phyloP scores from a whole-genome alignment of 1,140 invertebrate genomes.

The Bombus soroeensis region DNA sequence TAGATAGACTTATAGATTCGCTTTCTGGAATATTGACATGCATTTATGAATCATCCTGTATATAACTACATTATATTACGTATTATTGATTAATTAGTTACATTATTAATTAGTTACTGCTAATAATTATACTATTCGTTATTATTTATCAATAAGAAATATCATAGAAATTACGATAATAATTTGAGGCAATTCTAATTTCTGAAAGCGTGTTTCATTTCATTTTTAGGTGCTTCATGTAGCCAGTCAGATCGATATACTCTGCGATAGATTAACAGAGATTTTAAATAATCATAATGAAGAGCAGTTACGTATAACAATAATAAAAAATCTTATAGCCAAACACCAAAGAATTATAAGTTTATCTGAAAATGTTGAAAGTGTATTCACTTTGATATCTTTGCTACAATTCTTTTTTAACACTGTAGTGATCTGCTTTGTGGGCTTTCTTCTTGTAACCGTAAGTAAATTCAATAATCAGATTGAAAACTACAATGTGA shows the following conservation, averaged over 20 bases:
- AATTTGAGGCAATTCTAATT: not conserved
- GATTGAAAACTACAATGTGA: not conserved
- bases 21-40: too few species aligned
- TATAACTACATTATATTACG: not conserved
- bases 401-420: conserved; percentile 53
- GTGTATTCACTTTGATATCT: conserved; percentile 48
- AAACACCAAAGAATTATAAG: conserved; percentile 52
- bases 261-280: conserved; percentile 30
- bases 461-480: conserved; percentile 34
- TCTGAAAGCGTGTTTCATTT: not conserved
- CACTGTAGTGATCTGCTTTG: conserved; percentile 52
- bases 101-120: not conserved
- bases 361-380: conserved; percentile 41
- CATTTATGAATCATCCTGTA: not conserved
- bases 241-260: conserved; percentile 51
- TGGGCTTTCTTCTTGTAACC: conserved; percentile 46
- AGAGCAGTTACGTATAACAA: not conserved
- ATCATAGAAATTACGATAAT: not conserved
- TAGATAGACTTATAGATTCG: too few species aligned
- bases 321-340: conserved; percentile 37
- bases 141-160: not conserved
- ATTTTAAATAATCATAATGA: conserved; percentile 5
- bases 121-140: not conserved
- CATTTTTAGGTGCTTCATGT: conserved; percentile 50
- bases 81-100: too few species aligned